Percentiles rank a stretch among this genome's conserved stretches.
Conservation (phyloP, 2,888 invertebrate species). For the Hirtodrosophila histrioides region DNA sequence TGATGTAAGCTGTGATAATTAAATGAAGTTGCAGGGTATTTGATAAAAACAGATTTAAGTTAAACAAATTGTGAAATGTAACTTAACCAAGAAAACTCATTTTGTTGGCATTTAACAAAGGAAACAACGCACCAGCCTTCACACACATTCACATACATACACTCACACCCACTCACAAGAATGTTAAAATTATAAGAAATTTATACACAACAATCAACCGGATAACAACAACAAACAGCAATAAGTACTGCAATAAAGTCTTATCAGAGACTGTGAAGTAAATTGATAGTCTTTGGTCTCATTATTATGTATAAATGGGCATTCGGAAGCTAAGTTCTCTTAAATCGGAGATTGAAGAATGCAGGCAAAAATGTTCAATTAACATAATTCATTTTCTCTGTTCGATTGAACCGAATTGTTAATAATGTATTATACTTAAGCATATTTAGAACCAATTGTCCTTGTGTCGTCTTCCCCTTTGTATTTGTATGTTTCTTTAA, state of each 20-base stretch:
- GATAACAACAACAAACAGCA: slow-evolving; percentile 46
- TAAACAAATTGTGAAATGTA: slow-evolving; percentile 59
- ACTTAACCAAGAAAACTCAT: slow-evolving; percentile 37
- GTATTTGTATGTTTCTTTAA: slow-evolving; percentile 7
- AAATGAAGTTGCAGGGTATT: slow-evolving; percentile 84
- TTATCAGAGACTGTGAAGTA: too few species aligned
- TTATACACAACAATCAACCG: slow-evolving; percentile 2
- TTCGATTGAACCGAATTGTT: slow-evolving; percentile 35
- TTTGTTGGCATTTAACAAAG: slow-evolving; percentile 26
- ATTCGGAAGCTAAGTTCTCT: slow-evolving; percentile 27
- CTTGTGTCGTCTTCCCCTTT: slow-evolving; percentile 49
- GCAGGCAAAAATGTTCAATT: background rate
- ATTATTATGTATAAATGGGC: slow-evolving; percentile 25
- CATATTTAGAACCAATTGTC: slow-evolving; percentile 30
- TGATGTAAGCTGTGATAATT: slow-evolving; percentile 83
- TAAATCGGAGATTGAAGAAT: slow-evolving; percentile 21
- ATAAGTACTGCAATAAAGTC: slow-evolving; percentile 66
- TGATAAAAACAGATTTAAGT: slow-evolving; percentile 70
- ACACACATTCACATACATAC: slow-evolving; percentile 11
- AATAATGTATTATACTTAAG: slow-evolving; percentile 28
- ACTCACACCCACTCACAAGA: slow-evolving; percentile 9
- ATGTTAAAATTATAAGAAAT: slow-evolving; percentile 3
- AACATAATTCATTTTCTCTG: too few species aligned
- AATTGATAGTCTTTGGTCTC: background rate
- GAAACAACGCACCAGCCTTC: background rate